A percentile compares a stretch with the other conserved stretches of the same genome.
These are phyloP conservation scores for Manis pentadactyla DNA, from an alignment of 2,797 vertebrate species.

Conservation along the genomic window DNA sequence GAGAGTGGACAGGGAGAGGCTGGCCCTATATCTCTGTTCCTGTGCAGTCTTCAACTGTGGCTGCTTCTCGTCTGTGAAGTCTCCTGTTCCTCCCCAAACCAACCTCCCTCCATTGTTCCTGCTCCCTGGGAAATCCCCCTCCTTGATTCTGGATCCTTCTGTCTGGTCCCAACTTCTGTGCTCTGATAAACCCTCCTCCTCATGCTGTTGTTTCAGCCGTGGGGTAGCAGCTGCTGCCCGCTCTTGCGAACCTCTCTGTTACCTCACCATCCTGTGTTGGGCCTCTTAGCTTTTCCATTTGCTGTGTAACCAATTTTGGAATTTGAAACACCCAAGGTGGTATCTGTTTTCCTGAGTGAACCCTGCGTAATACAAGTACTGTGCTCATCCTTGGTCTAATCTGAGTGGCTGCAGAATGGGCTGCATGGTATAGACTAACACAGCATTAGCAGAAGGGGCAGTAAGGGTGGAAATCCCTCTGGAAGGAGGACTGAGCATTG, in stretches of 20 bases:
- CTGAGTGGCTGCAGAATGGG: background rate
- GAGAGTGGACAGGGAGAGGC: background rate
- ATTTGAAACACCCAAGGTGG: background rate
- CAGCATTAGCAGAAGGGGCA: too few species aligned
- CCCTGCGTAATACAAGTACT: constrained; percentile 2
- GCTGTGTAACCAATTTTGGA: constrained; percentile 12
- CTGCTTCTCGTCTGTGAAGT: background rate
- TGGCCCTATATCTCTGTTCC: background rate
- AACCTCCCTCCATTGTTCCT: background rate
- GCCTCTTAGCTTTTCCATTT: constrained; percentile 58
- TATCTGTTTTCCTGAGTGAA: constrained; percentile 54
- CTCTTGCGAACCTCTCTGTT: background rate
- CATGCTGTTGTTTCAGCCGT: background rate
- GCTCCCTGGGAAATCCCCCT: background rate
- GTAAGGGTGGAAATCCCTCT: background rate
- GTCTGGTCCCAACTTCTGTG: background rate
- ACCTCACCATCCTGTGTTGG: background rate
- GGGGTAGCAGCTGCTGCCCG: background rate
- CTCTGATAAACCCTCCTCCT: background rate
- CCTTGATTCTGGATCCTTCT: background rate
- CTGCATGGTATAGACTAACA: background rate
- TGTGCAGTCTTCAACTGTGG: background rate
- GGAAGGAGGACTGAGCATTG: background rate
- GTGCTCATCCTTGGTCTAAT: background rate
- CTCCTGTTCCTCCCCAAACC: background rate